Conservation (phyloP, 2,888 invertebrate species). For the Dryococelus australis region DNA sequence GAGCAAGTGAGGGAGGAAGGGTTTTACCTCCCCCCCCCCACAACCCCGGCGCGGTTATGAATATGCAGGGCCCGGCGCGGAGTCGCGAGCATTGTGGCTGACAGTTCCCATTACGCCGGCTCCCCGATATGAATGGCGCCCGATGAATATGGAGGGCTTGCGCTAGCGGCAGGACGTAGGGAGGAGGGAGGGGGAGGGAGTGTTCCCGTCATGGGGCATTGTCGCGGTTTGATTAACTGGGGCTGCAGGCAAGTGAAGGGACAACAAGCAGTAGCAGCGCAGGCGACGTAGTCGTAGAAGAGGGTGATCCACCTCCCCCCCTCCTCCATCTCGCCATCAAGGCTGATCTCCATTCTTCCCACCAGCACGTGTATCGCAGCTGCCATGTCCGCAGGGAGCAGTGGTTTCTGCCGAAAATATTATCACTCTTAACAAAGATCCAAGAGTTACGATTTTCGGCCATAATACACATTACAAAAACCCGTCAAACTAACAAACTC, state of each 20-base stretch:
- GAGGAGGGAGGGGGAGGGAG: background rate
- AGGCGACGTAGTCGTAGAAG: too few species aligned
- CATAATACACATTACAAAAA: too few species aligned
- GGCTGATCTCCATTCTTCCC: too few species aligned
- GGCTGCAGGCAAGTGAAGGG: background rate
- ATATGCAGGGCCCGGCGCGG: background rate
- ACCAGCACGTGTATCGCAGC: too few species aligned
- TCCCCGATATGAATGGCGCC: background rate
- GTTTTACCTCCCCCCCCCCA: background rate
- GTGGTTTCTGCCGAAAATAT: too few species aligned
- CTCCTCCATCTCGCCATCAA: too few species aligned
- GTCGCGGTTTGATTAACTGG: constrained; percentile 3
- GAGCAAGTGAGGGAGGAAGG: background rate
- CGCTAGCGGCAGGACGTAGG: too few species aligned
- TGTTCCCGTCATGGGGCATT: background rate
- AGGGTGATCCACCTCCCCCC: too few species aligned
- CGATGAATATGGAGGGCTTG: background rate
- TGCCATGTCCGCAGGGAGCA: too few species aligned
- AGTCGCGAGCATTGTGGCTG: constrained; percentile 2
- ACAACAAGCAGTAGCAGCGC: background rate
- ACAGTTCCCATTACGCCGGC: background rate
- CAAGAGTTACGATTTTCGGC: too few species aligned
- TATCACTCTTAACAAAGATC: too few species aligned
- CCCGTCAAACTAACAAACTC: too few species aligned
- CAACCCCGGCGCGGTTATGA: background rate